phyloP scores from a whole-genome alignment of 2,888 invertebrate species.

The Harpalus rufipes region DNA sequence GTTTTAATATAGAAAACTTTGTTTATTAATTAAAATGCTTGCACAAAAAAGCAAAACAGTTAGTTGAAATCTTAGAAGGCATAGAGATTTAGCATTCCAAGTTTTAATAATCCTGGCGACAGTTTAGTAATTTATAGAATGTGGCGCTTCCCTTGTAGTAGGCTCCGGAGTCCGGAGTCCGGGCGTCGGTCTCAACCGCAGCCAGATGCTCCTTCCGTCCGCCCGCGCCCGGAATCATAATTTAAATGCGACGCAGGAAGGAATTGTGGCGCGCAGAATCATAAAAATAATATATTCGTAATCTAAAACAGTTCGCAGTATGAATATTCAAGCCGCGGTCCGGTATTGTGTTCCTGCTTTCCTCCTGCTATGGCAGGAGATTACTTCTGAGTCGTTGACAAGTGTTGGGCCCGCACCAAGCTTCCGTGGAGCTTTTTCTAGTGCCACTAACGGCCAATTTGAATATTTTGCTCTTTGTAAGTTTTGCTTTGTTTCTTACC shows the following conservation, averaged over 20 bases:
- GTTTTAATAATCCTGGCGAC: constrained; percentile 36
- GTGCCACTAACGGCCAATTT: constrained; percentile 65
- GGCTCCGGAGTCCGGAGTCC: neutral
- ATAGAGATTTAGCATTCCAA: constrained; percentile 19
- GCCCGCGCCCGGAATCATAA: constrained; percentile 62
- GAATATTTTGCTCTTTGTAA: constrained; percentile 65
- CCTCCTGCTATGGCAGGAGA: constrained; percentile 21
- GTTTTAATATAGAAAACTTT: neutral
- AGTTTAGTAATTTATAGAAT: constrained; percentile 45
- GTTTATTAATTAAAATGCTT: constrained; percentile 1
- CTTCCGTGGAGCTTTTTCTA: constrained; percentile 46
- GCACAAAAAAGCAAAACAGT: neutral
- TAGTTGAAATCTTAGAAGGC: constrained; percentile 1
- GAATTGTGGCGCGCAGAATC: constrained; percentile 68
- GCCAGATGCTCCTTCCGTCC: constrained; percentile 67
- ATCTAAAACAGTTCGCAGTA: constrained; percentile 67
- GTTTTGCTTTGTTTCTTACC: constrained; percentile 43
- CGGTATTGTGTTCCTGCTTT: constrained; percentile 41
- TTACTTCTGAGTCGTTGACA: constrained; percentile 67
- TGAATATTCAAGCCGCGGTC: constrained; percentile 63
- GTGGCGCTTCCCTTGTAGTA: neutral
- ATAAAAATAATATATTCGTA: constrained; percentile 68
- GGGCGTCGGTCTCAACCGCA: constrained; percentile 23
- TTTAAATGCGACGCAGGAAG: constrained; percentile 68
- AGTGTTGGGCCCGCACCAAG: constrained; percentile 46